Percentiles rank a stretch among this genome's conserved stretches.
phyloP scores from a whole-genome alignment of 2,888 invertebrate species.

The Trichogramma evanescens region DNA sequence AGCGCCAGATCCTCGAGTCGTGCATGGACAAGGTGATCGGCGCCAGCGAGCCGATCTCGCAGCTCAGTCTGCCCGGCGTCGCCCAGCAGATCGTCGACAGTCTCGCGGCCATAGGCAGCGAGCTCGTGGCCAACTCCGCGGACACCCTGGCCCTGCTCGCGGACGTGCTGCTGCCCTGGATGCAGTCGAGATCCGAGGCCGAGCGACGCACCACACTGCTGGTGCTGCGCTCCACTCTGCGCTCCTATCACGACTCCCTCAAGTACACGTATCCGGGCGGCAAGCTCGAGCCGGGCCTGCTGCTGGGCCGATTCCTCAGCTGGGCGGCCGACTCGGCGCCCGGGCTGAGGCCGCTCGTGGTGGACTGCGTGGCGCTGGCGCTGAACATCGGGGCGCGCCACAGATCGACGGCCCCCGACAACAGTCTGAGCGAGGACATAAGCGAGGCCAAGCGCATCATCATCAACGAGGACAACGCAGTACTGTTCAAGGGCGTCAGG shows the following conservation, averaged over 20 bases:
- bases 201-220: conserved; percentile 35
- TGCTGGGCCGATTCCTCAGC: conserved; percentile 37
- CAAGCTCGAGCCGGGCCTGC: conserved; percentile 37
- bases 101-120: conserved; percentile 34
- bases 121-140: conserved; percentile 36
- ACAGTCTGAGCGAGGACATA: conserved; percentile 34
- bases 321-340: conserved; percentile 38
- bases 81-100: conserved; percentile 30
- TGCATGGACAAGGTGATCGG: conserved; percentile 39
- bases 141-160: conserved; percentile 37
- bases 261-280: conserved; percentile 42
- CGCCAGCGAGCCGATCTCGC: conserved; percentile 33
- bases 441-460: conserved; percentile 35
- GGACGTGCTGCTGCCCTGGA: conserved; percentile 40
- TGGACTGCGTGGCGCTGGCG: conserved; percentile 36
- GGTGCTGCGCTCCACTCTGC: conserved; percentile 34
- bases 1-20: conserved; percentile 35
- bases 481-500: conserved; percentile 34
- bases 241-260: conserved; percentile 38
- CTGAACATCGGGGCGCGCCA: conserved; percentile 37
- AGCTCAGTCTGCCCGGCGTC: conserved; percentile 29
- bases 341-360: conserved; percentile 31
- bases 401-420: conserved; percentile 33
- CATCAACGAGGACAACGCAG: conserved; percentile 28
- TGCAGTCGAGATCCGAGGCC: conserved; percentile 36